phyloP scores from a whole-genome alignment of 2,888 invertebrate species.

The Laothoe populi region DNA sequence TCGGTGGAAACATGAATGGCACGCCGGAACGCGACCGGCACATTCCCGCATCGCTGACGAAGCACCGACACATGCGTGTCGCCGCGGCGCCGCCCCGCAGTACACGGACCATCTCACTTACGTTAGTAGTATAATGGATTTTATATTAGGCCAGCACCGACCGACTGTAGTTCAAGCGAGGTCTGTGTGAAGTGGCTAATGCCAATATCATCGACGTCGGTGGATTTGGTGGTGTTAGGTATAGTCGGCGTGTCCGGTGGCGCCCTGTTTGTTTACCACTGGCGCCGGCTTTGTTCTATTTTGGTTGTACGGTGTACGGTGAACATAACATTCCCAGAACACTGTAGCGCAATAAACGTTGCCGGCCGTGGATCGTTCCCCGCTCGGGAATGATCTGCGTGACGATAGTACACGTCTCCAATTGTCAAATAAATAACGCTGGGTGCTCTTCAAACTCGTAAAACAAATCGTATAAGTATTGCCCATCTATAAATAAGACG shows the following conservation, averaged over 20 bases:
- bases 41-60: not conserved
- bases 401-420: not conserved
- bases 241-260: slow-evolving; percentile 16
- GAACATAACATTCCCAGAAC: slow-evolving; percentile 17
- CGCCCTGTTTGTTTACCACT: slow-evolving; percentile 17
- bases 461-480: not conserved
- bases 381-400: not conserved
- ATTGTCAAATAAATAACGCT: not conserved
- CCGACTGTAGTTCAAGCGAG: no score
- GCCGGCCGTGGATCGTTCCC: not conserved
- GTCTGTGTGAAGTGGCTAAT: no score
- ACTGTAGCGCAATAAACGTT: slow-evolving; percentile 5
- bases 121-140: no score
- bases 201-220: not conserved
- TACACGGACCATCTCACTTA: no score
- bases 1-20: slow-evolving; percentile 15
- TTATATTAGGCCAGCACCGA: no score
- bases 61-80: not conserved
- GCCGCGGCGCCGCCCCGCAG: not conserved
- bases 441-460: not conserved
- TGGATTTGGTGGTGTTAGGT: not conserved
- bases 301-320: slow-evolving; percentile 15
- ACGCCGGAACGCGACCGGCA: not conserved
- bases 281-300: slow-evolving; percentile 24
- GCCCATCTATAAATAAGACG: not conserved